Percentiles rank a stretch among this genome's conserved stretches.
phyloP scores from a whole-genome alignment of 2,113 vertebrate genomes.

The Lethenteron camtschaticum region DNA sequence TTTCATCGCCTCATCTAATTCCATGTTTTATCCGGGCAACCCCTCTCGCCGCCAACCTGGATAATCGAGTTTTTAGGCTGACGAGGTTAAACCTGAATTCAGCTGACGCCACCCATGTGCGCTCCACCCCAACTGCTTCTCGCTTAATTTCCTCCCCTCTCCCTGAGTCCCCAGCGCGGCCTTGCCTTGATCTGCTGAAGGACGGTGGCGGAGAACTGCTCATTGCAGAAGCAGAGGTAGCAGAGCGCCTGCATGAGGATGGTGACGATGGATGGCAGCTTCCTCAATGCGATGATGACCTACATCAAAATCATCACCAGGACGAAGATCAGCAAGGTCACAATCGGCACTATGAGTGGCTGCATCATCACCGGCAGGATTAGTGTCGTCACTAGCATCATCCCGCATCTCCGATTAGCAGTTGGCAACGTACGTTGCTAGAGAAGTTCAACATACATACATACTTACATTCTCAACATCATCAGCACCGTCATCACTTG shows the following conservation, averaged over 20 bases:
- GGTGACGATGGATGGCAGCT: conserved; percentile 54
- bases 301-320: conserved; percentile 14
- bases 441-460: too few relatives aligned
- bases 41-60: background rate
- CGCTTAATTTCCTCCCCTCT: background rate
- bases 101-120: background rate
- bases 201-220: conserved; percentile 63
- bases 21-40: background rate
- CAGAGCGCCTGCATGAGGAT: conserved; percentile 78
- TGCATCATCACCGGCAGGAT: too few relatives aligned
- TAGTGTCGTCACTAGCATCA: too few relatives aligned
- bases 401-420: too few relatives aligned
- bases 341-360: background rate
- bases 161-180: background rate
- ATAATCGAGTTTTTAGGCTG: background rate
- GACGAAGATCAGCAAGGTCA: too few relatives aligned
- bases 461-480: too few relatives aligned
- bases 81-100: background rate
- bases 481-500: too few relatives aligned
- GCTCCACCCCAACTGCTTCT: background rate
- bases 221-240: conserved; percentile 78
- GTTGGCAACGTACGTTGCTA: too few relatives aligned
- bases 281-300: conserved; percentile 88
- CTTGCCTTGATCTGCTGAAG: conserved; percentile 72
- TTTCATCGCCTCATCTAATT: background rate